Evolutionary conservation across 2,113 vertebrate genomes (phyloP).

Genomic region (Mustelus asterias): DNA sequence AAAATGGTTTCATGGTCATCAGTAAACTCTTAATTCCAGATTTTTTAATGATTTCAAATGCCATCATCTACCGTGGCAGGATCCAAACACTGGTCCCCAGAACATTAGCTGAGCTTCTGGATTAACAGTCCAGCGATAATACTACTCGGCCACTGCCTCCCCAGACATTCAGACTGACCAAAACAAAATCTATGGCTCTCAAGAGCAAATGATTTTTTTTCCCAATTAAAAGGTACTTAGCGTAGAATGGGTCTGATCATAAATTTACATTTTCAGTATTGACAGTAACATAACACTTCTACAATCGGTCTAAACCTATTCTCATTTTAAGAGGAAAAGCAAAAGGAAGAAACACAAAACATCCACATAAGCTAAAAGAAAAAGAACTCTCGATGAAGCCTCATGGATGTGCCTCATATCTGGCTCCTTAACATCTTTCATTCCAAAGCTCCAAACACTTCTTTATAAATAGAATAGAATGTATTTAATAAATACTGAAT

Average conservation of each 20-base stretch:
- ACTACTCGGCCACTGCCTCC: too few relatives aligned
- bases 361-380: too few relatives aligned
- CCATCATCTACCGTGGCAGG: too few relatives aligned
- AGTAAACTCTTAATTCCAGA: too few relatives aligned
- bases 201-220: neutral
- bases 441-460: neutral
- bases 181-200: neutral
- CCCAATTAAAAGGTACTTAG: constrained; percentile 5
- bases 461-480: neutral
- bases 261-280: neutral
- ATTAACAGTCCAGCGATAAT: too few relatives aligned
- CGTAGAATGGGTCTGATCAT: neutral
- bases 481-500: neutral
- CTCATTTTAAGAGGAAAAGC: neutral
- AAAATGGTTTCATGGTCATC: too few relatives aligned
- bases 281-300: neutral
- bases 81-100: too few relatives aligned
- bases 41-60: too few relatives aligned
- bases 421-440: neutral
- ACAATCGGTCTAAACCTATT: neutral
- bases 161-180: neutral
- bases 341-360: constrained; percentile 1
- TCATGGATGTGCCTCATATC: neutral
- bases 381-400: neutral
- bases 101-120: too few relatives aligned